Percentiles rank a stretch among this genome's conserved stretches.
Conservation (phyloP, 2,113 vertebrate species). For the Gallinago media region DNA sequence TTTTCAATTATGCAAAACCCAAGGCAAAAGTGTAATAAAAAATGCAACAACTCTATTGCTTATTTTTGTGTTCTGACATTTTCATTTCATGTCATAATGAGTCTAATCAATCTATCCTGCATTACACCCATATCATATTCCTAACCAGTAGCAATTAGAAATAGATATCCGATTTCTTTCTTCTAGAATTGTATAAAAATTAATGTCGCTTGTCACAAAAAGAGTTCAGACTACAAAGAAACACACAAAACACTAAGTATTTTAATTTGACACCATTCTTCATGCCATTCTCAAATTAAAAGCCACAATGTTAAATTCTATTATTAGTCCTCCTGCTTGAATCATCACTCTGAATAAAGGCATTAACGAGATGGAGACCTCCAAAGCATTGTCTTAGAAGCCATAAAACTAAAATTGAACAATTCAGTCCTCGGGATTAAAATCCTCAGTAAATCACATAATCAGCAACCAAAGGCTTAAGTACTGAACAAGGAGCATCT, state of each 20-base stretch:
- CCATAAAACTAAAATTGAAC: neutral
- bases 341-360: constrained; percentile 16
- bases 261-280: constrained; percentile 44
- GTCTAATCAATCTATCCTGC: constrained; percentile 28
- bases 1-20: constrained; percentile 36
- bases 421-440: neutral
- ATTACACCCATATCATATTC: neutral
- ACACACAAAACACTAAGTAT: neutral
- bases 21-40: constrained; percentile 29
- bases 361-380: constrained; percentile 2
- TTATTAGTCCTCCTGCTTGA: neutral
- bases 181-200: constrained; percentile 31
- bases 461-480: neutral
- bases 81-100: constrained; percentile 55
- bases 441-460: neutral
- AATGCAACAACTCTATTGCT: neutral
- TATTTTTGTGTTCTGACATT: constrained; percentile 47
- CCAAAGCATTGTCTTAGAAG: neutral
- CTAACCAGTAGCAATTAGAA: constrained; percentile 39
- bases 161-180: constrained; percentile 7
- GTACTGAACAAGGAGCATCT: neutral
- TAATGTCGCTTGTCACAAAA: constrained; percentile 34
- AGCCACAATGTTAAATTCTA: constrained; percentile 19
- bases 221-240: constrained; percentile 21
- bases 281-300: constrained; percentile 9